These are phyloP conservation scores for Hippoglossus hippoglossus DNA, from an alignment of 2,797 vertebrate genomes.

Conservation along the genomic window DNA sequence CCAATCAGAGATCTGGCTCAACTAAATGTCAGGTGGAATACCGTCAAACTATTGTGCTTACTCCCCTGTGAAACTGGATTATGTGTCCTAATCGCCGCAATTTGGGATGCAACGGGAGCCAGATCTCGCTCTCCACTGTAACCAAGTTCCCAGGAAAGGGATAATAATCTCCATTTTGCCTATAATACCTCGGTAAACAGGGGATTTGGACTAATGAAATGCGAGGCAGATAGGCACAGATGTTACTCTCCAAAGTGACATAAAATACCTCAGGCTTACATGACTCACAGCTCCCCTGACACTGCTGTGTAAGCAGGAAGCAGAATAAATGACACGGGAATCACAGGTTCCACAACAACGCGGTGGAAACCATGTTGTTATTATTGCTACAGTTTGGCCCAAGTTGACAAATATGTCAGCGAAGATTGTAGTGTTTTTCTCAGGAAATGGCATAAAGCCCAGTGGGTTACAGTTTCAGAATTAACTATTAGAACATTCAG, in stretches of 20 bases:
- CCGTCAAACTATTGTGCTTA: conserved; percentile 69
- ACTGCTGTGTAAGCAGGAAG: conserved; percentile 47
- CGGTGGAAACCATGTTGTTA: conserved; percentile 42
- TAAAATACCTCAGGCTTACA: conserved; percentile 69
- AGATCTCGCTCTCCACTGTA: conserved; percentile 61
- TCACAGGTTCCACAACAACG: conserved; percentile 44
- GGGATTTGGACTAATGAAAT: conserved; percentile 82
- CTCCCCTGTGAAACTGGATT: conserved; percentile 81
- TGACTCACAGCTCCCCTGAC: conserved; percentile 53
- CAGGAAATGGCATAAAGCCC: conserved; percentile 2
- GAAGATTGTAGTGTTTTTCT: conserved; percentile 24
- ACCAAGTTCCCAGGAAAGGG: conserved; percentile 61
- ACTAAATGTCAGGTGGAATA: conserved; percentile 91
- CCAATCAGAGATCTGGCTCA: conserved; percentile 91
- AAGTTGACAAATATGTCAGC: conserved; percentile 46
- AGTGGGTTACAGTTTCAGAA: not conserved
- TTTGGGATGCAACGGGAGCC: conserved; percentile 72
- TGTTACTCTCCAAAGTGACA: conserved; percentile 70
- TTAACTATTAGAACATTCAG: not conserved
- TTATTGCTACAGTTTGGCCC: conserved; percentile 32
- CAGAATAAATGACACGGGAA: conserved; percentile 62
- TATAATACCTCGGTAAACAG: conserved; percentile 79
- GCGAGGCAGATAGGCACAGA: conserved; percentile 79
- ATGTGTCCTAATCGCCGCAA: conserved; percentile 82
- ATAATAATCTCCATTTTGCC: conserved; percentile 83